These are phyloP conservation scores for Ammodytes dubius DNA, from an alignment of 2,113 vertebrate species.

Conservation along the genomic window DNA sequence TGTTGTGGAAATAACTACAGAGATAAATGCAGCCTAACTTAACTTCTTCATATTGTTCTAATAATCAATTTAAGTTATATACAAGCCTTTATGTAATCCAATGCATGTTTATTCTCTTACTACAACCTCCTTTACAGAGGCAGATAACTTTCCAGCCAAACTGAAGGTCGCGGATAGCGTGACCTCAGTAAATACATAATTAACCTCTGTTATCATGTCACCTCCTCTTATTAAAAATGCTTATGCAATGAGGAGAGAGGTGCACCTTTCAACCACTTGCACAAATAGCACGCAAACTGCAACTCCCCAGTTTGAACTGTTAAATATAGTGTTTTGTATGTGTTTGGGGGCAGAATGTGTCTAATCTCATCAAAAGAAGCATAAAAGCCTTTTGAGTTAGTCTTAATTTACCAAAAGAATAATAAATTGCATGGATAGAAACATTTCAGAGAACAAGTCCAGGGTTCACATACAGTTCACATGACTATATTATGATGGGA, in stretches of 20 bases:
- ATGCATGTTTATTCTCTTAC: neutral
- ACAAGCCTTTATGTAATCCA: neutral
- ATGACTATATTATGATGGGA: neutral
- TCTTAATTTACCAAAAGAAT: too few relatives aligned
- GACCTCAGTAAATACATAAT: neutral
- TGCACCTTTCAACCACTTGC: neutral
- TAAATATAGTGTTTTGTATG: too few relatives aligned
- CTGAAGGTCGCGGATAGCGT: neutral
- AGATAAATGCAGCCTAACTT: neutral
- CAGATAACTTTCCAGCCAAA: neutral
- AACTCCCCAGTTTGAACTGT: too few relatives aligned
- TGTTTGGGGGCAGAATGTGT: too few relatives aligned
- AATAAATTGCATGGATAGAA: neutral
- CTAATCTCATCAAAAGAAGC: too few relatives aligned
- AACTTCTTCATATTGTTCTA: too few relatives aligned
- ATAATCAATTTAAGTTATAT: neutral
- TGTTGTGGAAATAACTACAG: neutral
- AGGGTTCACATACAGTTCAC: neutral
- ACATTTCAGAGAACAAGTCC: neutral
- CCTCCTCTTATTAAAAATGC: neutral
- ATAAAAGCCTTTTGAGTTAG: too few relatives aligned
- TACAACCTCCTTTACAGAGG: neutral
- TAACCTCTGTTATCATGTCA: neutral
- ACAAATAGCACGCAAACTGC: too few relatives aligned
- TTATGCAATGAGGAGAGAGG: neutral